Evolutionary conservation across 2,797 vertebrate species (phyloP), one percentile per base, ranked within the genome.

Genomic region (Aphelocoma californica): DNA sequence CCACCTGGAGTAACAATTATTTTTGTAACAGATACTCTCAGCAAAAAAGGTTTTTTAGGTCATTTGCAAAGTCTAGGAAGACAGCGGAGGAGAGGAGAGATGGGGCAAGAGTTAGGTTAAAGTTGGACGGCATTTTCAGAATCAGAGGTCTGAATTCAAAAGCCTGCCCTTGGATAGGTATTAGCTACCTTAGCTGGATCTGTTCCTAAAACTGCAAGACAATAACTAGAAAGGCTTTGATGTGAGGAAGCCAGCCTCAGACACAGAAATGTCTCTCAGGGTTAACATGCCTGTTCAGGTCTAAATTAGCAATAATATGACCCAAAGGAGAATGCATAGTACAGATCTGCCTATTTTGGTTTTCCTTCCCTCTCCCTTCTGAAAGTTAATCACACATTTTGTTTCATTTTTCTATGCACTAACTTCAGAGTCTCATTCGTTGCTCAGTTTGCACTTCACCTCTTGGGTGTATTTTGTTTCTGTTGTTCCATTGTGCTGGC

Each of bases 401-500:
- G 1, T 73, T 83, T 72, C 28, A 19, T 81, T 78, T 81, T 90
- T 71, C 61, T 86, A 24, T 50, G 31, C 12, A 16, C 34, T 36
- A 81, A 61, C 54, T 77, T 87, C 50, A 92, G 75, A 92, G 18
- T 13, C 28, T 87, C 57, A 86, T 95, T 97, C 69, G 34, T 42
- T 67, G 69, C 56, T 79, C 79, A 40, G 44, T 61, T 95, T 12
- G 0, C 80, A 69, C 61, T 85, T 84, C 17, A 87, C 69, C 51
- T 87, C 90, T 78, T 90, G 93, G 44, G 36, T 69, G 32, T 80
- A 56, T 96, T 93, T 91, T 92, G 92, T 96, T 96, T 96, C 95
- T 96, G 89, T 88, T 97, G 90, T 87, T 86, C 79, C 66, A 34
- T 80, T 93, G 86, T 95, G 94, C 91, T 97, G 95, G 93, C 87